These are phyloP conservation scores for Apostichopus parvimensis DNA, from an alignment of 35 echinoderm and acorn worm species.

Conservation along the genomic window DNA sequence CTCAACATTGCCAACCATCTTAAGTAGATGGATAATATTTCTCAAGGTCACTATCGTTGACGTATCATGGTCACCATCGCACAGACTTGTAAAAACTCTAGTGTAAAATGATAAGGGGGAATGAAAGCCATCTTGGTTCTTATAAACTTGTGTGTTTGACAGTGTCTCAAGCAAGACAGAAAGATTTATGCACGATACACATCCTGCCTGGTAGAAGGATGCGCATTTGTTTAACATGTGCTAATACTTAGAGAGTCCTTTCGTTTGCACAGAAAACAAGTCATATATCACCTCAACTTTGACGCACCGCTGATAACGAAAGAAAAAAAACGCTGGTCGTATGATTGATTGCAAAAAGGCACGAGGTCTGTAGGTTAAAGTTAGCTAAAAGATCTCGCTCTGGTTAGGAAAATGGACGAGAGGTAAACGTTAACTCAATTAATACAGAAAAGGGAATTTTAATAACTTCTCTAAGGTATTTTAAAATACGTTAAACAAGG, in stretches of 20 bases:
- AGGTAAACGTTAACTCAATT: not conserved
- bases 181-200: constrained; percentile 30
- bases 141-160: constrained; percentile 14
- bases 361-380: not conserved
- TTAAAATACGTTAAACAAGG: too few relatives aligned
- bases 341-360: not conserved
- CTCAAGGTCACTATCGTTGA: constrained; percentile 13
- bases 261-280: constrained; percentile 13
- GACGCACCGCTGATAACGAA: not conserved
- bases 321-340: not conserved
- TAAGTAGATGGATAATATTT: constrained; percentile 26
- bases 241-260: constrained; percentile 3
- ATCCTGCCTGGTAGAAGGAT: not conserved
- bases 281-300: constrained; percentile 6
- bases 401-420: not conserved
- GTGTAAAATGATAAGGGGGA: not conserved
- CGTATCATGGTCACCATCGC: not conserved
- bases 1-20: constrained; percentile 24
- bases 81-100: not conserved
- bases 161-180: not conserved
- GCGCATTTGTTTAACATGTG: constrained; percentile 48
- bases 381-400: not conserved
- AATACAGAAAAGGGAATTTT: not conserved
- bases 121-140: too few relatives aligned
- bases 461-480: not conserved